Evolutionary conservation across 2,888 invertebrate genomes (phyloP), one percentile per base, ranked within the genome.

Genomic region (Nephrotoma flavescens): DNA sequence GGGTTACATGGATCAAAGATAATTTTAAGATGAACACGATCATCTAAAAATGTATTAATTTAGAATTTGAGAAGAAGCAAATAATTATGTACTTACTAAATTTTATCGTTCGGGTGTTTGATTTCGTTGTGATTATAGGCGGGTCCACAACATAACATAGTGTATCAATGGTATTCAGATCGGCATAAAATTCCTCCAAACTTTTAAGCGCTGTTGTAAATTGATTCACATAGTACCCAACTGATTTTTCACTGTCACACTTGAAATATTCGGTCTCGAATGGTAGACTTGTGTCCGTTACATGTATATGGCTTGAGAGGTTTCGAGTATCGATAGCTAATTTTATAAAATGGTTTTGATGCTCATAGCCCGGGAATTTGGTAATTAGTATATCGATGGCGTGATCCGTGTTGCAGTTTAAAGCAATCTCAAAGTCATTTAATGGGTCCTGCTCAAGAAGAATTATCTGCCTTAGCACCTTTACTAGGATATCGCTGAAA

Each of bases 101-200:
- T 15, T 91, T 89, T 88, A 91, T 90, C 7, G 91, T 89, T 6
- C 91, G 89, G 87, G 89, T 89, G 85, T 90, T 90, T 71, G 89
- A 88, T 47, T 91, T 91, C 3, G 89, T 90, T 15, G 89, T 89
- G 0, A 91, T 89, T 3, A 85, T 87, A 41, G 86, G 2, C 0
- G 91, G 91, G 87, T 91, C 90, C 47, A 91, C 89, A 0, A 92
- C 91, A 88, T 90, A 89, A 44, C 91, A 91, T 12, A 91, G 87
- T 44, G 91, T 91, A 88, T 91, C 91, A 11, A 91, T 91, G 57
- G 90, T 89, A 6, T 88, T 87, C 57, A 89, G 47, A 85, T 90
- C 89, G 0, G 89, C 89, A 87, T 92, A 91, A 86, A 91, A 91
- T 0, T 90, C 89, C 5, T 89, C 89, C 42, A 91, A 87, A 9